phyloP scores from a whole-genome alignment of 2,113 vertebrate species.

The Anhinga anhinga region DNA sequence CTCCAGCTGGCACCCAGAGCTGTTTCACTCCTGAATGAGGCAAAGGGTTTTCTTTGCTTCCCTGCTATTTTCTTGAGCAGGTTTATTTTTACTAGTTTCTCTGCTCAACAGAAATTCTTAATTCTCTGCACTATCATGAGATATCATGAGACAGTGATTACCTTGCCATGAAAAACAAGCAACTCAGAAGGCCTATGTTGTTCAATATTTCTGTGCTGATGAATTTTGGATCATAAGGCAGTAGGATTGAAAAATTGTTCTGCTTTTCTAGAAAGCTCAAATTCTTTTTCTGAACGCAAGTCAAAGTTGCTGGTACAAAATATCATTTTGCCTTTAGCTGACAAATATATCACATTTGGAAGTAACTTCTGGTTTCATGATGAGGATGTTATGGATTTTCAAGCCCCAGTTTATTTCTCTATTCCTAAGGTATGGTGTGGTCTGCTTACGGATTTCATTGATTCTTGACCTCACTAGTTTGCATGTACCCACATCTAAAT shows the following conservation, averaged over 20 bases:
- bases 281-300: background rate
- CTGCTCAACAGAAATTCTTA: background rate
- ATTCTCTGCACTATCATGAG: background rate
- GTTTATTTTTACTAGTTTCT: background rate
- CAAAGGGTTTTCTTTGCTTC: background rate
- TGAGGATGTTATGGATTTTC: background rate
- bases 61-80: background rate
- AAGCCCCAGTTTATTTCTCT: background rate
- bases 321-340: background rate
- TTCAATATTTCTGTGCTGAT: background rate
- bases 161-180: background rate
- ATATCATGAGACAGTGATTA: background rate
- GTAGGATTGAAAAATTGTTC: background rate
- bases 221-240: background rate
- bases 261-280: background rate
- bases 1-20: background rate
- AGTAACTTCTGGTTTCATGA: background rate
- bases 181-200: background rate
- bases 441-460: background rate
- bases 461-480: background rate
- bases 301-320: background rate
- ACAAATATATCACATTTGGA: background rate
- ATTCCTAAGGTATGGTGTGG: background rate
- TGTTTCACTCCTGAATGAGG: background rate
- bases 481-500: background rate